Evolutionary conservation across 2,888 invertebrate genomes (phyloP).

Genomic region (Volucella inflata): DNA sequence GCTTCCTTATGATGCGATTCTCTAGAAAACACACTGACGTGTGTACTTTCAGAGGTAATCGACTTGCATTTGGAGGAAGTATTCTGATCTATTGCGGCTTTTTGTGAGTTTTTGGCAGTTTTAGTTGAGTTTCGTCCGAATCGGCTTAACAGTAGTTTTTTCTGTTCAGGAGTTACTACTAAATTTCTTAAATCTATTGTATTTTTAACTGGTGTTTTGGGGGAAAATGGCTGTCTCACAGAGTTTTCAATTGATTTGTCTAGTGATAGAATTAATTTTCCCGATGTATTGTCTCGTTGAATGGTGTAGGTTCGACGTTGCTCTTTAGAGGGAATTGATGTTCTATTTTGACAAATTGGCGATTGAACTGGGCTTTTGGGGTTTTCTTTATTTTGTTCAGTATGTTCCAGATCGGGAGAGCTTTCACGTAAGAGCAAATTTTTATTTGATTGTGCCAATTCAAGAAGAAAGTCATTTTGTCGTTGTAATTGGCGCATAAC

Average conservation of each 20-base stretch:
- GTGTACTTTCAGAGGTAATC: background rate
- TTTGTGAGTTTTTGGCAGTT: background rate
- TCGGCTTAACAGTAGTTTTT: background rate
- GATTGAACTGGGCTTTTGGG: background rate
- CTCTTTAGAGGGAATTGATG: background rate
- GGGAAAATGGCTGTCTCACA: background rate
- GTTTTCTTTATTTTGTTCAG: background rate
- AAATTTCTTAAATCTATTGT: background rate
- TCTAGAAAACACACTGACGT: background rate
- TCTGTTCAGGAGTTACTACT: conserved; percentile 36
- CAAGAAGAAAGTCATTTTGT: conserved; percentile 43
- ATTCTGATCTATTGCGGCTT: conserved; percentile 11
- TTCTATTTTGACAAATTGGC: background rate
- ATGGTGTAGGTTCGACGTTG: conserved; percentile 46
- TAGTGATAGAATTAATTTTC: conserved; percentile 32
- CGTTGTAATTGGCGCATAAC: conserved; percentile 22
- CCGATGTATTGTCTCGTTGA: conserved; percentile 19
- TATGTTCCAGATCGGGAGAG: background rate
- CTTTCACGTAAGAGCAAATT: background rate
- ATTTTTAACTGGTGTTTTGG: conserved; percentile 11
- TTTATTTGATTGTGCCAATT: background rate
- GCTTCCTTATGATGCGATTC: background rate
- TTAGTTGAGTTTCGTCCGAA: background rate
- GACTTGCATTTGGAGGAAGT: conserved; percentile 44
- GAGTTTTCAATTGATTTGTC: conserved; percentile 1